Evolutionary conservation across 2,888 invertebrate genomes (phyloP).

Genomic region (Limulus polyphemus): DNA sequence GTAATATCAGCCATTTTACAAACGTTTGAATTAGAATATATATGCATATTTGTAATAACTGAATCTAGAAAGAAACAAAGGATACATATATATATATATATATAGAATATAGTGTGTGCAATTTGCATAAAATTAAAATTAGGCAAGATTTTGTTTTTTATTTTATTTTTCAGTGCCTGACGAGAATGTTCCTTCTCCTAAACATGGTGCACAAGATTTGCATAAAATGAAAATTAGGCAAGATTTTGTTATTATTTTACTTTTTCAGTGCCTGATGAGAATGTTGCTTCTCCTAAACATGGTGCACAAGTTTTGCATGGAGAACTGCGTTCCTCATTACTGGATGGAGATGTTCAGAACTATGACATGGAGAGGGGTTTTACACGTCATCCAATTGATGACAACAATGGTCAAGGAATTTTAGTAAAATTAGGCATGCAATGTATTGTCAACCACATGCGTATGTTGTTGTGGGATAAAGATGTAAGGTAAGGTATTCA

Average conservation of each 20-base stretch:
- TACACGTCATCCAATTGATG: constrained; percentile 72
- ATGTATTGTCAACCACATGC: constrained; percentile 85
- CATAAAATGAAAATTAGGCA: no score
- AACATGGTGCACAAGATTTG: constrained; percentile 50
- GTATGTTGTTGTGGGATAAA: constrained; percentile 85
- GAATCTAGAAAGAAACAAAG: no score
- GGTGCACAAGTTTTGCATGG: constrained; percentile 79
- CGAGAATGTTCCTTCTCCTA: constrained; percentile 76
- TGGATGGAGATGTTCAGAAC: constrained; percentile 73
- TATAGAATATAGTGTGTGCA: no score
- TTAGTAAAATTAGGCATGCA: constrained; percentile 63
- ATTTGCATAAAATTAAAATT: no score
- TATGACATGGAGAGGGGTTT: constrained; percentile 91
- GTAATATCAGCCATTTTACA: no score
- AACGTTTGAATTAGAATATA: no score
- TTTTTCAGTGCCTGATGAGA: constrained; percentile 66
- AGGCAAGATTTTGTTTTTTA: no score
- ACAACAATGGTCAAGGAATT: constrained; percentile 56
- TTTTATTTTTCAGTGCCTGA: constrained; percentile 52
- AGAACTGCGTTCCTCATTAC: constrained; percentile 71
- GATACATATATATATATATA: no score
- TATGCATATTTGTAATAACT: no score
- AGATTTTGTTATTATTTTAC: neutral
- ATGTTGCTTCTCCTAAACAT: constrained; percentile 68
- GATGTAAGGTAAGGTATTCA: constrained; percentile 53